Evolutionary conservation across 2,888 invertebrate species (phyloP), one percentile per base, ranked within the genome.

Genomic region (Archaeoteleia sp.): DNA sequence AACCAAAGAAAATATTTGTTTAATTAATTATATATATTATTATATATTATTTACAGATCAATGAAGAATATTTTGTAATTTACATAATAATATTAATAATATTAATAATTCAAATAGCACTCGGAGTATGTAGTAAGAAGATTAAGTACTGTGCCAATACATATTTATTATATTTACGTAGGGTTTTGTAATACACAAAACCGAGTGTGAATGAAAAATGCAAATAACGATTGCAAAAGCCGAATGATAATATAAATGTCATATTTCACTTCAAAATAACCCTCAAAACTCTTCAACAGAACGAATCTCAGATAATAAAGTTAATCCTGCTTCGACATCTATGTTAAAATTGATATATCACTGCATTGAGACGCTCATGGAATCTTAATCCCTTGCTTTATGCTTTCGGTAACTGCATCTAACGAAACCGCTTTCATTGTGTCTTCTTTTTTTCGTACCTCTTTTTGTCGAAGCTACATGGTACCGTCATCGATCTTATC

Each of bases 331-430:
- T 13, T 30, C 27, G 35, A 35, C 17, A 48, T 42, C 17, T 46
- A 15, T 29, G 43, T 29, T 43, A 34, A 55, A 61, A 67, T 61
- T 55, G 46, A 67, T 55, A 55, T 61, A 53, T 65, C 58, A 55
- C 55, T 61, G 67, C 67, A 67, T 60, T 53, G 51, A 45, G 45
- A 51, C 60, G 54, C 45, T 15, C 39, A 2, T 54, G 23, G 66
- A 67, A 67, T 67, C 42, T 60, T 67, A 60, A 67, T 67, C 60
- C 55, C 43, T 60, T 48, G 34, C 46, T 25, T 60, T 23, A 55
- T 60, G 34, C 60, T 54, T 60, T 66, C 48, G 49, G 60, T 66
- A 54, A 66, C 60, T 66, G 55, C 55, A 67, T 67, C 55, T 67
- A 61, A 55, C 61, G 55, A 67, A 46, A 67, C 61, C 67, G 67